These are phyloP conservation scores for Arothron firmamentum DNA, from an alignment of 2,113 vertebrate species.

Conservation along the genomic window DNA sequence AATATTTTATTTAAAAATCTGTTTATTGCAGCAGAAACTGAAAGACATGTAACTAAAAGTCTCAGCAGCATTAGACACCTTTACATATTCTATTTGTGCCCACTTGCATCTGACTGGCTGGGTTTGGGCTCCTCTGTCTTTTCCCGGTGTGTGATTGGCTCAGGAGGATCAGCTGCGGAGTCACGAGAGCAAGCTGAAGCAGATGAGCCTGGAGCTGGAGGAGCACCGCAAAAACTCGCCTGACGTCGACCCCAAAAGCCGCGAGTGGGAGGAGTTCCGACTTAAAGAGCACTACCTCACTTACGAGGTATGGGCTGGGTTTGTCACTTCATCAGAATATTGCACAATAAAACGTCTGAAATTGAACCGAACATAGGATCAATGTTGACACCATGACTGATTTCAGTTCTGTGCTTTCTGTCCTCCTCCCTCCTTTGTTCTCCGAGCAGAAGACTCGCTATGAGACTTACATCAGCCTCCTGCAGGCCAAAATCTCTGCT, in stretches of 20 bases:
- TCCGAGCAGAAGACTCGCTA: slow-evolving; percentile 88
- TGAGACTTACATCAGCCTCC: slow-evolving; percentile 89
- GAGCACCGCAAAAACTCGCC: slow-evolving; percentile 85
- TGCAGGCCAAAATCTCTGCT: slow-evolving; percentile 85
- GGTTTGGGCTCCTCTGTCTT: slow-evolving; percentile 10
- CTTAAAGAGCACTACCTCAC: slow-evolving; percentile 97
- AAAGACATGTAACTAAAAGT: background rate
- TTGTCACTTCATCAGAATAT: background rate
- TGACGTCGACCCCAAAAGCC: slow-evolving; percentile 85
- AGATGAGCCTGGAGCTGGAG: slow-evolving; percentile 90
- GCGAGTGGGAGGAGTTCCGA: slow-evolving; percentile 89
- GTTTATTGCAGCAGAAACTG: background rate
- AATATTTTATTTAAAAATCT: background rate
- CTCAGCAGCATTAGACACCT: background rate
- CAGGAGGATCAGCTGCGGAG: slow-evolving; percentile 94
- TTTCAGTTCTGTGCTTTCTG: background rate
- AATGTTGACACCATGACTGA: background rate
- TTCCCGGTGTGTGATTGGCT: slow-evolving; percentile 30
- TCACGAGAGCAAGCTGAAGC: slow-evolving; percentile 93
- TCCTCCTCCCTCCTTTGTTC: background rate
- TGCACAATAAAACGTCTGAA: background rate
- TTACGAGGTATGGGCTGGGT: slow-evolving; percentile 81
- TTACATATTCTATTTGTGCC: slow-evolving; percentile 40
- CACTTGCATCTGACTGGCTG: slow-evolving; percentile 37
- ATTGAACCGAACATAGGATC: too few species aligned